Evolutionary conservation across 1,140 invertebrate genomes (phyloP).

Genomic region (Brachionus calyciflorus): DNA sequence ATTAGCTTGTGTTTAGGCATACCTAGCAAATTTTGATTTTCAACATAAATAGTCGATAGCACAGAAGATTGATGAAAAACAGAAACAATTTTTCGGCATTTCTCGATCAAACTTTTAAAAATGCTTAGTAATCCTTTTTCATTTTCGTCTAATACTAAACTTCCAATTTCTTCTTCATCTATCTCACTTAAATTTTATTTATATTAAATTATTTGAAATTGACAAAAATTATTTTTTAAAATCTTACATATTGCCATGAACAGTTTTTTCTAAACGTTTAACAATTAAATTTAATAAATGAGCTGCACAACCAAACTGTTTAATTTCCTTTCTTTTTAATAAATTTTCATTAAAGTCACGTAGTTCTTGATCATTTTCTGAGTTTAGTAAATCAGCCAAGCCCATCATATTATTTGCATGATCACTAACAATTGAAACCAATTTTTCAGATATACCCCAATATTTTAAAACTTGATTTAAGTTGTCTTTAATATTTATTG

Average conservation of each 20-base stretch:
- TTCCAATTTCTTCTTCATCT: not conserved
- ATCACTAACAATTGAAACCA: not conserved
- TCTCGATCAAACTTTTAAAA: not conserved
- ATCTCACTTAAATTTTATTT: not conserved
- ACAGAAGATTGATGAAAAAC: not conserved
- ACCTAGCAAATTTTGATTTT: not conserved
- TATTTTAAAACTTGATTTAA: not conserved
- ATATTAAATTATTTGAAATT: too few relatives aligned
- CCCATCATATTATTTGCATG: not conserved
- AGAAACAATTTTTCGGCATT: not conserved
- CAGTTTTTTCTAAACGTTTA: not conserved
- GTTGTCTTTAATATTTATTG: not conserved
- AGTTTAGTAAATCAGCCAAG: conserved; percentile 1
- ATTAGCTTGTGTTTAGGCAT: not conserved
- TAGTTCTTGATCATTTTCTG: not conserved
- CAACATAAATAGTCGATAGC: not conserved
- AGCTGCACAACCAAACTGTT: conserved; percentile 1
- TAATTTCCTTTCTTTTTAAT: not conserved
- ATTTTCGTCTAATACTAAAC: not conserved
- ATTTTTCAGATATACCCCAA: not conserved
- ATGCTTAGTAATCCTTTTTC: not conserved
- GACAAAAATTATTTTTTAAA: too few relatives aligned
- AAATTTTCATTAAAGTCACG: not conserved
- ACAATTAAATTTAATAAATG: conserved; percentile 27
- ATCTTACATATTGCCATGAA: too few relatives aligned